A percentile compares a stretch with the other conserved stretches of the same genome.
Conservation (phyloP, 2,888 invertebrate genomes). For the Drosophila rellima region DNA sequence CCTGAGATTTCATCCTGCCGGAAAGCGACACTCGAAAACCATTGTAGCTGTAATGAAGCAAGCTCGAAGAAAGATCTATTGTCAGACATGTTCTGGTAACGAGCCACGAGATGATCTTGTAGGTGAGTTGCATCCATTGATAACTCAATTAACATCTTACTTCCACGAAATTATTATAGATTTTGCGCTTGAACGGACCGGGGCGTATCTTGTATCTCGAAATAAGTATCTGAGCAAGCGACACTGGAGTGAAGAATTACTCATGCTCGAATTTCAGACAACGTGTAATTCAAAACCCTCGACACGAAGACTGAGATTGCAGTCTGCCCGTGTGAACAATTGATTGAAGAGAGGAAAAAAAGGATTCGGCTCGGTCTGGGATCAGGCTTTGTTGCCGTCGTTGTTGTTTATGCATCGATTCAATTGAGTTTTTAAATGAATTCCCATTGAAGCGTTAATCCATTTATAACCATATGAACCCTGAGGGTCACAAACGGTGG, state of each 20-base stretch:
- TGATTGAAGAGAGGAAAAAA: constrained; percentile 65
- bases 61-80: constrained; percentile 34
- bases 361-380: constrained; percentile 52
- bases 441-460: constrained; percentile 81
- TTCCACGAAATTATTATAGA: constrained; percentile 73
- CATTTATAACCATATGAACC: constrained; percentile 59
- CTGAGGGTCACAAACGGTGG: constrained; percentile 64
- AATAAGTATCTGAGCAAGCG: constrained; percentile 25
- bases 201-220: constrained; percentile 44
- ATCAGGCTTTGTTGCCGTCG: constrained; percentile 14
- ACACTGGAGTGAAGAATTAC: constrained; percentile 65
- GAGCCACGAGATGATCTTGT: constrained; percentile 19
- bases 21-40: constrained; percentile 63
- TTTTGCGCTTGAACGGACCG: constrained; percentile 63
- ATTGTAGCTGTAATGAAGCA: constrained; percentile 44
- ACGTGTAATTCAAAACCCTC: constrained; percentile 66
- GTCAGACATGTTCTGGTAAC: constrained; percentile 40
- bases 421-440: constrained; percentile 65
- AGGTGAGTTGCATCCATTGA: constrained; percentile 62
- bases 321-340: constrained; percentile 64
- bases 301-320: constrained; percentile 21
- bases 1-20: constrained; percentile 37
- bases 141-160: constrained; percentile 78
- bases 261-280: constrained; percentile 73
- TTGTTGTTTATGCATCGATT: constrained; percentile 30